Conservation (phyloP, 2,797 vertebrate species). For the Lacerta viridis region DNA sequence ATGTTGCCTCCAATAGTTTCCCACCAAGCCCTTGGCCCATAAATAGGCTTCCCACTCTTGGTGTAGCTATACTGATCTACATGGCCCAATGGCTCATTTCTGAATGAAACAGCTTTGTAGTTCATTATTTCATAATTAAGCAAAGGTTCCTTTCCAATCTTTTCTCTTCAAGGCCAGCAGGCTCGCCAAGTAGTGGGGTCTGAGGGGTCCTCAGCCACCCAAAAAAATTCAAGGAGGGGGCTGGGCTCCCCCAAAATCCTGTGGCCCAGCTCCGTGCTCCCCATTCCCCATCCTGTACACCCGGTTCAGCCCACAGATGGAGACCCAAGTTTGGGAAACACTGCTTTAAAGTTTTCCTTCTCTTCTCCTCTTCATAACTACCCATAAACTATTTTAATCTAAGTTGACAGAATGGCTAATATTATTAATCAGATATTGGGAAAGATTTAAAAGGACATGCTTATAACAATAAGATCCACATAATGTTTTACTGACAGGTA, state of each 20-base stretch:
- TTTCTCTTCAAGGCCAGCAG: not conserved
- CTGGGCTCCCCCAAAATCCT: too few relatives aligned
- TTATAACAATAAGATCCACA: not conserved
- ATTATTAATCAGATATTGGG: not conserved
- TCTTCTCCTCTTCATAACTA: not conserved
- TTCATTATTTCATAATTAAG: not conserved
- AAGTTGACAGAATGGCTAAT: not conserved
- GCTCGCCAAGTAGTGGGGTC: too few relatives aligned
- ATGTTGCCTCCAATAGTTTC: not conserved
- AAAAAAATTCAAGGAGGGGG: too few relatives aligned
- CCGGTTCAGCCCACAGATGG: too few relatives aligned
- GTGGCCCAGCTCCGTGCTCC: too few relatives aligned
- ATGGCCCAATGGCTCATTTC: not conserved
- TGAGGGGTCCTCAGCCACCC: too few relatives aligned
- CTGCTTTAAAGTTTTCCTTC: not conserved
- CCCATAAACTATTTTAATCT: not conserved
- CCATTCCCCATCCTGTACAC: too few relatives aligned
- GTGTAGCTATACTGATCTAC: too few relatives aligned
- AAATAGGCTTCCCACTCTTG: too few relatives aligned
- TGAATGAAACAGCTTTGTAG: not conserved
- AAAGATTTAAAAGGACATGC: not conserved
- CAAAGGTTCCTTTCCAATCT: not conserved
- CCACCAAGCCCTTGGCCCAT: too few relatives aligned
- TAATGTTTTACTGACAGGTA: not conserved
- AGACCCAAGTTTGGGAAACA: too few relatives aligned